Percentiles rank a stretch among this genome's conserved stretches.
These are phyloP conservation scores for Magallana ariakensis DNA, from an alignment of 1,140 invertebrate species.

Conservation along the genomic window DNA sequence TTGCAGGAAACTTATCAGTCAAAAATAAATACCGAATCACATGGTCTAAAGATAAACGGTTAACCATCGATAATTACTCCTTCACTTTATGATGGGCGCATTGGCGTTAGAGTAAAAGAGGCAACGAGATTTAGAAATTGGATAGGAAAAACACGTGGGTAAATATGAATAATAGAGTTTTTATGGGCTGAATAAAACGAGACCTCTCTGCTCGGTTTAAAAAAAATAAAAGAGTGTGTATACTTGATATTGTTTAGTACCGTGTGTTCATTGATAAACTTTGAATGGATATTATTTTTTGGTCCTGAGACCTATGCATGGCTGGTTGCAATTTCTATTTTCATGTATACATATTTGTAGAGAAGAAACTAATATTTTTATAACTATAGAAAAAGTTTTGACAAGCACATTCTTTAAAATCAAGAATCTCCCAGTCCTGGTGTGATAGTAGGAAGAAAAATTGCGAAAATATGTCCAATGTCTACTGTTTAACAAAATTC, in stretches of 20 bases:
- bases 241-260: not conserved
- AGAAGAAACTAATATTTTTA: not conserved
- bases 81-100: slow-evolving; percentile 1
- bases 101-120: not conserved
- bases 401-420: no score
- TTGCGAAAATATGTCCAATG: no score
- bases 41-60: not conserved
- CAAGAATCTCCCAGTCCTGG: no score
- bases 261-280: not conserved
- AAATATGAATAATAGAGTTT: not conserved
- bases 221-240: not conserved
- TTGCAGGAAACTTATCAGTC: slow-evolving; percentile 12
- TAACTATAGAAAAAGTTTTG: no score
- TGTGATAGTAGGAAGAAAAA: no score
- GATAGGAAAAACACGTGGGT: not conserved
- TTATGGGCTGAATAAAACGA: not conserved
- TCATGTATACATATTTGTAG: not conserved
- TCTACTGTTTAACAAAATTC: no score
- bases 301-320: not conserved
- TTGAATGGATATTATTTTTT: not conserved
- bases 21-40: slow-evolving; percentile 14
- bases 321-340: not conserved
- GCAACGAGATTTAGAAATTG: not conserved
- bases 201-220: not conserved
- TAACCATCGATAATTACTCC: not conserved